A percentile compares a stretch with the other conserved stretches of the same genome.
Conservation (phyloP, 2,113 vertebrate species). For the Gadus chalcogrammus region DNA sequence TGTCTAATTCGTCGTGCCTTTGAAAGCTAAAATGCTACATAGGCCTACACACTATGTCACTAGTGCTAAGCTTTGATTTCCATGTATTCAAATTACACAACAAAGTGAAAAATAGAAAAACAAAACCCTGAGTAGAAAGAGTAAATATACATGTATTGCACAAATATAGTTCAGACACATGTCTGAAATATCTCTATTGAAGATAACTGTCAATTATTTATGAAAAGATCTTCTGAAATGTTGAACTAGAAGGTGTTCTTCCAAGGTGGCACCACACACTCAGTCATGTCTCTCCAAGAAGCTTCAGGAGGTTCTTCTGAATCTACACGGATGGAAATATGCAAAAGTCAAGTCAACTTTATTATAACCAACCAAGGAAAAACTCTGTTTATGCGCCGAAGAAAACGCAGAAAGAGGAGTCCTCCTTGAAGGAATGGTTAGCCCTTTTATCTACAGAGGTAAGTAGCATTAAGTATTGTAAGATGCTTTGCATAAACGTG, state of each 20-base stretch:
- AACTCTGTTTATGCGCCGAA: background rate
- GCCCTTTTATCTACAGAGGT: too few species aligned
- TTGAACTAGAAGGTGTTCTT: constrained; percentile 9
- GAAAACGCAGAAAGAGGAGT: too few species aligned
- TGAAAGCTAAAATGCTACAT: constrained; percentile 21
- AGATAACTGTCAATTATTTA: constrained; percentile 22
- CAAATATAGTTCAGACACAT: constrained; percentile 34
- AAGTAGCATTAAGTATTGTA: too few species aligned
- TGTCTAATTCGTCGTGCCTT: constrained; percentile 25
- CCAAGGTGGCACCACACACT: constrained; percentile 1
- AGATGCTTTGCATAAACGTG: too few species aligned
- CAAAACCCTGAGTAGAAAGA: constrained; percentile 50
- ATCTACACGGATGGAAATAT: constrained; percentile 42
- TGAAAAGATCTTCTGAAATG: constrained; percentile 16
- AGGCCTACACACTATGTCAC: too few species aligned
- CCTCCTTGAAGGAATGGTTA: too few species aligned
- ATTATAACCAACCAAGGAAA: background rate
- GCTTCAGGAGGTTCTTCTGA: constrained; percentile 62
- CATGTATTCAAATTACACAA: constrained; percentile 11
- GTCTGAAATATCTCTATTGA: constrained; percentile 17
- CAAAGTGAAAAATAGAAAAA: constrained; percentile 13
- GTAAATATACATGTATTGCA: constrained; percentile 57
- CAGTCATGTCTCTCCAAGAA: constrained; percentile 63
- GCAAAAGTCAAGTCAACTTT: background rate
- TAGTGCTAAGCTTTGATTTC: background rate